Evolutionary conservation across 2,113 vertebrate species (phyloP), one percentile per base, ranked within the genome.

Genomic region (Progne subis): DNA sequence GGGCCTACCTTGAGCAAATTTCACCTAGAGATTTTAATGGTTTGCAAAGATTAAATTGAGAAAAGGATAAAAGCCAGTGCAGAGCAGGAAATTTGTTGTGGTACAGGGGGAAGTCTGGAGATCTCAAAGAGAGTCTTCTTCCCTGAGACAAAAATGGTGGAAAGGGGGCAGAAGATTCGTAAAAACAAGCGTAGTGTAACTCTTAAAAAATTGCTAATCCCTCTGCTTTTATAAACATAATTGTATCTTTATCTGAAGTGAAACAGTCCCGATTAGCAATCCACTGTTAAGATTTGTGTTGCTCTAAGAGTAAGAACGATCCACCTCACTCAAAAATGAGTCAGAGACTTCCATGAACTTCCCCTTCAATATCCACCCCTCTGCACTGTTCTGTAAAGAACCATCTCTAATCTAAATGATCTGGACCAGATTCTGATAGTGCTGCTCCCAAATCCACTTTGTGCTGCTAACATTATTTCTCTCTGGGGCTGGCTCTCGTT

Each of bases 401-500:
- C 32, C 14, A 43, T 69, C 67, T 61, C 65, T 77, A 82, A 87
- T 80, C 28, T 50, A 37, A 82, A 80, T 80, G 28, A 80, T 50
- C 71, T 76, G 78, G 25, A 69, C 41, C 46, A 57, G 14, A n/a
- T 55, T 69, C 53, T 87, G 80, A 50, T 23, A 57, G 34, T 55
- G 39, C 67, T 90, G 37, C 50, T 87, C 57, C 70, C 67, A 90
- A 89, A 95, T 70, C 81, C 43, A 89, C 61, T 82, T 82, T 50
- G n/a, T 46, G 80, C n/a, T 79, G 67, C 18, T 68, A 87, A 74
- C 29, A 89, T 71, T 79, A 76, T 94, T 92, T 82, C 65, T 88
- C 49, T 25, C 53, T 14, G 31, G 37, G 25, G 29, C 49, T 70
- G 18, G 16, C 60, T 70, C 39, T 88, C 86, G 24, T 76, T 94